Evolutionary conservation across 2,888 invertebrate genomes (phyloP).

Genomic region (Noctuana brunneofusca): DNA sequence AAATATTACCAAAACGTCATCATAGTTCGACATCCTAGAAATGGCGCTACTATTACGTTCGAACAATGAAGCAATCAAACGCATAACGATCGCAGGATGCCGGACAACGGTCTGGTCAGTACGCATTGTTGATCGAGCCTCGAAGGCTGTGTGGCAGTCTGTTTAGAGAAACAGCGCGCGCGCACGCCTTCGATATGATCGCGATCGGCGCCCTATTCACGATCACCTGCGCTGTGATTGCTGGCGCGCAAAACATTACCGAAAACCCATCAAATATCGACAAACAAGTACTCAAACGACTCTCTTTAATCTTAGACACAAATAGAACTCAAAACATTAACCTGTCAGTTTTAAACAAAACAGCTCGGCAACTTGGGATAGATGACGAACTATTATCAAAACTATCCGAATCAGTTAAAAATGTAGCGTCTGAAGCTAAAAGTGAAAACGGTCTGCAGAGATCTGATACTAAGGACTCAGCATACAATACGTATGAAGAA

Average conservation of each 20-base stretch:
- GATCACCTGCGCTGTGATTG: conserved; percentile 60
- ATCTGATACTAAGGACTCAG: conserved; percentile 36
- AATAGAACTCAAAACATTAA: conserved; percentile 57
- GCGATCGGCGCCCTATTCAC: conserved; percentile 54
- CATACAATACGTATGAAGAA: conserved; percentile 52
- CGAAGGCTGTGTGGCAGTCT: conserved; percentile 54
- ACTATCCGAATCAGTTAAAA: conserved; percentile 53
- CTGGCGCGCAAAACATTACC: conserved; percentile 45
- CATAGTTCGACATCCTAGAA: conserved; percentile 32
- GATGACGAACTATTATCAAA: conserved; percentile 59
- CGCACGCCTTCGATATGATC: conserved; percentile 68
- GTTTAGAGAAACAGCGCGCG: conserved; percentile 60
- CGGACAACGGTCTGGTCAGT: conserved; percentile 42
- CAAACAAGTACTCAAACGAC: conserved; percentile 53
- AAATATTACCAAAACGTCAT: conserved; percentile 13
- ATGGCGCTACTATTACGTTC: conserved; percentile 29
- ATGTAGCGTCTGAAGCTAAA: conserved; percentile 37
- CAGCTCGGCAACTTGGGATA: conserved; percentile 55
- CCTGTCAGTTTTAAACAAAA: conserved; percentile 55
- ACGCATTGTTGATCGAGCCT: conserved; percentile 43
- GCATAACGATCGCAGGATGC: conserved; percentile 48
- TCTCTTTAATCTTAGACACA: conserved; percentile 52
- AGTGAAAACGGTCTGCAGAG: conserved; percentile 12
- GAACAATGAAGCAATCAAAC: conserved; percentile 56
- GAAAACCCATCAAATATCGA: conserved; percentile 57